These are phyloP conservation scores for Chrysina gloriosa DNA, from an alignment of 2,888 invertebrate genomes.

Conservation along the genomic window DNA sequence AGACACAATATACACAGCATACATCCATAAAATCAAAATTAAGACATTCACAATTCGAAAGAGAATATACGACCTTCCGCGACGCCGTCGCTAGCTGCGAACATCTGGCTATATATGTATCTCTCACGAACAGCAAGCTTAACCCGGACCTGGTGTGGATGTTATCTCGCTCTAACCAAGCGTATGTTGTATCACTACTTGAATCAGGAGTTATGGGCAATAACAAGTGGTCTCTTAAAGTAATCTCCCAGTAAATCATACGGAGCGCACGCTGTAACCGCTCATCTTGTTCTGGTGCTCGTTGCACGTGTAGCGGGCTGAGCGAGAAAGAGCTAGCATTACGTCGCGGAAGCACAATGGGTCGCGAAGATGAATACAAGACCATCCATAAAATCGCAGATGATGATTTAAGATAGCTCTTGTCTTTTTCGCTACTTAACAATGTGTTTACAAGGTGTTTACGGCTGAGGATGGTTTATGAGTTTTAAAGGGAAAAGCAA, in stretches of 20 bases:
- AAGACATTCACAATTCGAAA: constrained; percentile 52
- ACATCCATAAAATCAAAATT: constrained; percentile 51
- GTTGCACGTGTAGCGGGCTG: constrained; percentile 45
- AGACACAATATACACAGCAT: constrained; percentile 10
- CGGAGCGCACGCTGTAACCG: constrained; percentile 60
- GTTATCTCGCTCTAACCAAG: constrained; percentile 47
- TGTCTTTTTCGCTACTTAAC: constrained; percentile 63
- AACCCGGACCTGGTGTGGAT: constrained; percentile 39
- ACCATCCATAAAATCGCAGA: constrained; percentile 65
- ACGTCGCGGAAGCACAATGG: constrained; percentile 55
- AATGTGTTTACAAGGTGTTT: constrained; percentile 63
- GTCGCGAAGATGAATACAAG: constrained; percentile 58
- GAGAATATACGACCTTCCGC: constrained; percentile 46
- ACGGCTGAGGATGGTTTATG: constrained; percentile 52
- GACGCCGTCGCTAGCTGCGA: constrained; percentile 4
- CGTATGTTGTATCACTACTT: constrained; percentile 60
- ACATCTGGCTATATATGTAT: constrained; percentile 35
- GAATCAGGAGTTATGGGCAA: constrained; percentile 66
- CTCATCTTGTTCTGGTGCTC: constrained; percentile 55
- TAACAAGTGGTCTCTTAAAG: constrained; percentile 67
- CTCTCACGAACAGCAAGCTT: constrained; percentile 26
- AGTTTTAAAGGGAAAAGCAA: constrained; percentile 46
- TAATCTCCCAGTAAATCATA: constrained; percentile 65
- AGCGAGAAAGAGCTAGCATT: constrained; percentile 47
- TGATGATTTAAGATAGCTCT: constrained; percentile 65